A percentile compares a stretch with the other conserved stretches of the same genome.
Evolutionary conservation across 2,888 invertebrate genomes (phyloP).

Genomic region (Metalampra italica): DNA sequence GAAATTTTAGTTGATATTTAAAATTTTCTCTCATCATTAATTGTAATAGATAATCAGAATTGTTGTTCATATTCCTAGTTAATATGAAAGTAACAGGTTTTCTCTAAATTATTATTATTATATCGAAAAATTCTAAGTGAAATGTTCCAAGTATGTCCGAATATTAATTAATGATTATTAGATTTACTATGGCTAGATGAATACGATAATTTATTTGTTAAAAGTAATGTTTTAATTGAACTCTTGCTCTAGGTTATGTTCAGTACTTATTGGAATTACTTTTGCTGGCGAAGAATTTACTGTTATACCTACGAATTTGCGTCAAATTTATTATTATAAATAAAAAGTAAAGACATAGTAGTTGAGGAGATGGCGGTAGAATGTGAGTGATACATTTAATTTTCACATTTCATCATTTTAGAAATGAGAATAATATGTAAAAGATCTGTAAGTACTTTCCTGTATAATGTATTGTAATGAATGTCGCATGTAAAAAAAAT

Average conservation of each 20-base stretch:
- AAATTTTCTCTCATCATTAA: conserved; percentile 11
- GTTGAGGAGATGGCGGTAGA: conserved; percentile 13
- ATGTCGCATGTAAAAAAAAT: conserved; percentile 41
- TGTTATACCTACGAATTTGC: conserved; percentile 28
- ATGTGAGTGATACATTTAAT: conserved; percentile 10
- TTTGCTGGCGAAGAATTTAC: conserved; percentile 39
- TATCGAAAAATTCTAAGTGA: conserved; percentile 53
- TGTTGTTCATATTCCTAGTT: conserved; percentile 47
- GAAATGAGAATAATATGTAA: conserved; percentile 29
- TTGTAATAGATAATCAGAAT: conserved; percentile 23
- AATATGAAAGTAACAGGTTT: conserved; percentile 45
- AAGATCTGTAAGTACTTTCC: neutral
- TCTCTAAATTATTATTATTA: conserved; percentile 27
- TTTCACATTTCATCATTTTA: conserved; percentile 19
- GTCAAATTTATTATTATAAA: conserved; percentile 30
- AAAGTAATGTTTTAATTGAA: conserved; percentile 40
- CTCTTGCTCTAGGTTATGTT: conserved; percentile 38
- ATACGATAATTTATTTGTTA: conserved; percentile 57
- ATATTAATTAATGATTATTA: conserved; percentile 42
- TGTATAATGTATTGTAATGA: conserved; percentile 1
- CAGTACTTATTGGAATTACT: conserved; percentile 55
- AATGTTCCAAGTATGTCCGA: conserved; percentile 54
- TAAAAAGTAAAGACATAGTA: conserved; percentile 44
- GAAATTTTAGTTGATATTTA: conserved; percentile 20
- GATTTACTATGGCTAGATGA: conserved; percentile 50